A percentile compares a stretch with the other conserved stretches of the same genome.
Conservation (phyloP, 2,888 invertebrate species). For the Drosophila tanythrix region DNA sequence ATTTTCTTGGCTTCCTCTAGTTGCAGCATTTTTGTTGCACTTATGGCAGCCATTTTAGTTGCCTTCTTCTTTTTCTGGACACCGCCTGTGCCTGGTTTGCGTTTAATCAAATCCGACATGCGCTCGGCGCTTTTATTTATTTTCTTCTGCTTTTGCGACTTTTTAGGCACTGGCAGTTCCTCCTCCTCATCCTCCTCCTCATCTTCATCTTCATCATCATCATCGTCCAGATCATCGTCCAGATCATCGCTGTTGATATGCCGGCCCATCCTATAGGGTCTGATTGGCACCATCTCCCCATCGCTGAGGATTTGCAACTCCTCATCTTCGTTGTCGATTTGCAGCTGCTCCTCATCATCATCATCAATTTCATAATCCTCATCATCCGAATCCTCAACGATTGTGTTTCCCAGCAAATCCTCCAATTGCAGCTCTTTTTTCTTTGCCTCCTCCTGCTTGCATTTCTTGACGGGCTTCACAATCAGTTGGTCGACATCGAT, state of each 20-base stretch:
- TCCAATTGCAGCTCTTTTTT: slow-evolving; percentile 59
- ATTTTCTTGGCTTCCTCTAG: slow-evolving; percentile 76
- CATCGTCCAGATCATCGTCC: slow-evolving; percentile 18
- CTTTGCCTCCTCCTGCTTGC: slow-evolving; percentile 44
- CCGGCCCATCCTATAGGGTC: too few relatives aligned
- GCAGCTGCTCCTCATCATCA: slow-evolving; percentile 31
- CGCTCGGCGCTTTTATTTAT: slow-evolving; percentile 56
- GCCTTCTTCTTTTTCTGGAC: slow-evolving; percentile 77
- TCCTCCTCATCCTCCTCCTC: slow-evolving; percentile 41
- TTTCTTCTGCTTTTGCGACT: slow-evolving; percentile 37
- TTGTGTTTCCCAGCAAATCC: slow-evolving; percentile 79
- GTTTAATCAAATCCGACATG: slow-evolving; percentile 67
- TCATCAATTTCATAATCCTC: slow-evolving; percentile 72
- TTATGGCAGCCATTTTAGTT: slow-evolving; percentile 43
- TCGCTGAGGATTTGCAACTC: neutral
- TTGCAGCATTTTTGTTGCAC: slow-evolving; percentile 65
- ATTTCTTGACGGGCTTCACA: slow-evolving; percentile 62
- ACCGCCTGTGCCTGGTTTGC: slow-evolving; percentile 78
- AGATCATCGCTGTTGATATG: slow-evolving; percentile 15
- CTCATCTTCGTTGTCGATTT: slow-evolving; percentile 28
- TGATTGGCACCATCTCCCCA: neutral
- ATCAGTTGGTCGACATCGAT: slow-evolving; percentile 77
- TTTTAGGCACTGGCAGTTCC: slow-evolving; percentile 33
- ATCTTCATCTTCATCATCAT: slow-evolving; percentile 27
- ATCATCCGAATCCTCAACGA: slow-evolving; percentile 82